Base-by-base conservation (phyloP, 2,888 invertebrate genomes). In the Sepioteuthis lessoniana region DNA sequence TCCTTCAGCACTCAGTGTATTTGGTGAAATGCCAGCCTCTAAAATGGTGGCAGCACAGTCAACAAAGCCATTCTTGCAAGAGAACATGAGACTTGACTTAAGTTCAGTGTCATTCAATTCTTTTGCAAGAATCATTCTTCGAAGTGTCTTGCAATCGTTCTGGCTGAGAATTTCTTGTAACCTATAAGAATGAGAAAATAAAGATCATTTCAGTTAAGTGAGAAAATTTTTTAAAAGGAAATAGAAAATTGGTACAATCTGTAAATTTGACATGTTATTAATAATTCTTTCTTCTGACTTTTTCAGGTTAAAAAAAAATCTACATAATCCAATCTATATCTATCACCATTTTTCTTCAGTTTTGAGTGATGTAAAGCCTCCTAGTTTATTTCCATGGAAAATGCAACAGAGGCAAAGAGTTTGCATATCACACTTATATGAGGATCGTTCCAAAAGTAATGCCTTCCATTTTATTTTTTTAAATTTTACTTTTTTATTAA, bases 21-120 rank as follows among this genome's bases (percentile, higher is more conserved):
- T 95, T 35, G 96, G 95, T 1, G 95, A 95, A n/a, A 95, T 94
- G 19, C 96, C 95, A 50, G 95, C 94, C 94, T 96, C 95, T 47
- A 96, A 94, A 50, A 96, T 95, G 35, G 95, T 94, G 25, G 95
- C 95, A 16, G 95, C 95, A 93, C 96, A 96, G 90, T 95, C 95
- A 13, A 95, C 95, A 38, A 95, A 95, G 0, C 96, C 96, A 90
- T 94, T 93, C 35, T 94, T 94, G 93, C 96, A 95, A 19, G 96
- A 95, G 5, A 94, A 94, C 91, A 96, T 95, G 10, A 96, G 94
- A 31, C 95, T 95, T 13, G 94, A 94, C 42, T 95, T 94, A 3
- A 95, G 94, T 42, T 96, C 95, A 47, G 94, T 94, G 25, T 94
- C 93, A 37, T 95, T 94, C 38, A 94, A 94, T 37, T 94, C 90